Evolutionary conservation across 64 coral and sea anemone genomes (phyloP), one percentile per base, ranked within the genome.

Genomic region (Porites lutea): DNA sequence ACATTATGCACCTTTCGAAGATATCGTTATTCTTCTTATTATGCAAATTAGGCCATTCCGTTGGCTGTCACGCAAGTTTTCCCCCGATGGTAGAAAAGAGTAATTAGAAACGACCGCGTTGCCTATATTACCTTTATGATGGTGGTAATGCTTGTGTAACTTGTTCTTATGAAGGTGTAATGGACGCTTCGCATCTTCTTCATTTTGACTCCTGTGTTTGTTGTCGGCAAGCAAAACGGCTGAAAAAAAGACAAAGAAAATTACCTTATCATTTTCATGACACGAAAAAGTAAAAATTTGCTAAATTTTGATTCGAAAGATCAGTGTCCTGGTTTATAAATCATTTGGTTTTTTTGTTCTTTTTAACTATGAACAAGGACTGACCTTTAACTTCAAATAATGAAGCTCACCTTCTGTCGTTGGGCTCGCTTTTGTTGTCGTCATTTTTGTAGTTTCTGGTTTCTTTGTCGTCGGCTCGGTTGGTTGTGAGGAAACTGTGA

Each of bases 121-220:
- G 27, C 27, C 3, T 48, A 8, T 68, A 2, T 11, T 84, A 69
- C 81, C 81, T 84, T 84, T 67, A 4, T 19, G 60, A 15, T 74
- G 67, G n/a, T 62, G 54, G 12, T 92, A 62, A 3, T 90, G 71
- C 12, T 77, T 71, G 2, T 88, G 19, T 37, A 78, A 49, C 2
- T 75, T 68, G 2, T 69, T 60, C 71, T 72, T 77, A 43, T 15
- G 19, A 52, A 63, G 44, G 6, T 94, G 86, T 23, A 16, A n/a
- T 2, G 66, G 57, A 63, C 27, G 20, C 13, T 5, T 27, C 18
- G 7, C 5, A 4, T 18, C 62, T 68, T 83, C 61, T 84, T 84
- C 48, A 16, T 23, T 46, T 5, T 52, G 47, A 2, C 62, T 47
- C 16, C 19, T 6, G 18, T 12, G 61, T 67, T 21, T 47, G 48